A percentile compares a stretch with the other conserved stretches of the same genome.
These are phyloP conservation scores for Varecia variegata DNA, from an alignment of 2,797 vertebrate genomes.

Conservation along the genomic window DNA sequence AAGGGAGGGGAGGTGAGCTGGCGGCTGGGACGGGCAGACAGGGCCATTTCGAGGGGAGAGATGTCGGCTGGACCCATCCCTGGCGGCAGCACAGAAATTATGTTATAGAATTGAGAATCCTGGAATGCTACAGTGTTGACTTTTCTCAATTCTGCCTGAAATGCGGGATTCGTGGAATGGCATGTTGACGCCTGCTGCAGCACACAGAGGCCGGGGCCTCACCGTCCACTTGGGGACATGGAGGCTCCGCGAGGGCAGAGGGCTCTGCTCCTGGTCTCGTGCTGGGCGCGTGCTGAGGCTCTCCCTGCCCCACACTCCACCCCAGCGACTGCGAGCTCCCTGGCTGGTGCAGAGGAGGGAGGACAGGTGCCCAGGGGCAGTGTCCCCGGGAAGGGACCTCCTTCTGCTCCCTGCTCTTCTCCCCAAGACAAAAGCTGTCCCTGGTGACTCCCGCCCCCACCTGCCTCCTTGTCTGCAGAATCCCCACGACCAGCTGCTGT, in stretches of 20 bases:
- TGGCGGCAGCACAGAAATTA: slow-evolving; percentile 19
- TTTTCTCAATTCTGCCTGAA: background rate
- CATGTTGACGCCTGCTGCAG: background rate
- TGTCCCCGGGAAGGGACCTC: background rate
- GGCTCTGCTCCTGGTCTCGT: background rate
- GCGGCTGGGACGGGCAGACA: slow-evolving; percentile 36
- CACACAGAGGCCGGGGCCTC: background rate
- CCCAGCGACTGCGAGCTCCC: background rate
- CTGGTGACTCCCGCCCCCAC: background rate
- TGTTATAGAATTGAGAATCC: slow-evolving; percentile 49
- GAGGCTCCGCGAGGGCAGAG: background rate
- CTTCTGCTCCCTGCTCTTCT: background rate
- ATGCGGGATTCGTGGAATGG: background rate
- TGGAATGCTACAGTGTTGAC: background rate
- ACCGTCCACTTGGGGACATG: background rate
- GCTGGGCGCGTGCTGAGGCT: too few relatives aligned
- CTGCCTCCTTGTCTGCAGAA: background rate
- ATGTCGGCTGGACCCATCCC: slow-evolving; percentile 20
- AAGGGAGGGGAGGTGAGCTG: background rate
- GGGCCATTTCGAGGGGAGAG: background rate
- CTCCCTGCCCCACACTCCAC: background rate
- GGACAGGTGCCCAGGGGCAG: background rate
- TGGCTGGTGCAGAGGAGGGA: background rate
- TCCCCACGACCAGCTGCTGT: background rate
- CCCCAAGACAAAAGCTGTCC: background rate